These are phyloP conservation scores for Gambusia holbrooki DNA, from an alignment of 2,113 vertebrate species.

Conservation along the genomic window DNA sequence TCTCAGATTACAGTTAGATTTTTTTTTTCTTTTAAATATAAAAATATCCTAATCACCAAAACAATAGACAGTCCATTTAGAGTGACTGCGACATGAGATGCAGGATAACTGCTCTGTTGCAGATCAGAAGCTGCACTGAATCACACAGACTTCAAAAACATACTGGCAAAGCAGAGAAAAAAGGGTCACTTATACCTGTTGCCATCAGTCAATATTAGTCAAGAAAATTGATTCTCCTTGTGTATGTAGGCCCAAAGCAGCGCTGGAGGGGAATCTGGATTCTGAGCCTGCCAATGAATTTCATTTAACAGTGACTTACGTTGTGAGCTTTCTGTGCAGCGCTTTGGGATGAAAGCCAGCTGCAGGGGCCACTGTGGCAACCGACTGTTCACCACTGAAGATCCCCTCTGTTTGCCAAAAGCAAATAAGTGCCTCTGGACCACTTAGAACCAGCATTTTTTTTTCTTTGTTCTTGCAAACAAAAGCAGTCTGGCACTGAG, in stretches of 20 bases:
- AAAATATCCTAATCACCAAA: constrained; percentile 44
- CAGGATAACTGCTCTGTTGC: constrained; percentile 56
- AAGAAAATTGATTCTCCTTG: constrained; percentile 50
- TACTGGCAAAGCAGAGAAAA: constrained; percentile 49
- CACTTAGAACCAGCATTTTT: constrained; percentile 66
- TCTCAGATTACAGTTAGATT: constrained; percentile 34
- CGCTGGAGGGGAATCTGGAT: constrained; percentile 43
- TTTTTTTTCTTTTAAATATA: constrained; percentile 49
- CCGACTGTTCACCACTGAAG: constrained; percentile 51
- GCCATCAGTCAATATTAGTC: constrained; percentile 69
- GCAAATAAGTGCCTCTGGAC: constrained; percentile 77
- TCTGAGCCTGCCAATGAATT: constrained; percentile 42
- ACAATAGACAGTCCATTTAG: constrained; percentile 25
- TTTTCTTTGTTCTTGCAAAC: constrained; percentile 56
- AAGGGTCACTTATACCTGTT: constrained; percentile 50
- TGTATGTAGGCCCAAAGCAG: constrained; percentile 48
- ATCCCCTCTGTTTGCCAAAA: constrained; percentile 74
- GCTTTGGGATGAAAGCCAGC: constrained; percentile 55
- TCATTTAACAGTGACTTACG: constrained; percentile 57
- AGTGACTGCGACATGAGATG: constrained; percentile 62
- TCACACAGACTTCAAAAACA: constrained; percentile 62
- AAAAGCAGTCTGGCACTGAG: constrained; percentile 67
- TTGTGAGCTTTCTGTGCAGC: constrained; percentile 48
- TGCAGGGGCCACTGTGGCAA: constrained; percentile 54
- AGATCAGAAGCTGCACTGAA: constrained; percentile 49